A percentile compares a stretch with the other conserved stretches of the same genome.
Conservation (phyloP, 2,113 vertebrate genomes). For the Neofelis nebulosa region DNA sequence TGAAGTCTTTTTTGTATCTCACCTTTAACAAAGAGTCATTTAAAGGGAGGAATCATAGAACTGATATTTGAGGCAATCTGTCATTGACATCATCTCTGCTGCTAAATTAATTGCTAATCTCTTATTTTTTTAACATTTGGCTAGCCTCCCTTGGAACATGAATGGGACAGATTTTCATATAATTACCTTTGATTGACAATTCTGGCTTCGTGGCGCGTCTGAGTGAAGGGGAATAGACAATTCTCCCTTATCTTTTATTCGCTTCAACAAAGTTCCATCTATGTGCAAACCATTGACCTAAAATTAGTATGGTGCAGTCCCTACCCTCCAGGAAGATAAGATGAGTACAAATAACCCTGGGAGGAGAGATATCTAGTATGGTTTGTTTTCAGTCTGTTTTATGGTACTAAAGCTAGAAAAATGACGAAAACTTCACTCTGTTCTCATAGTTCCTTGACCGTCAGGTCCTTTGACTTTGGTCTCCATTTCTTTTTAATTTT, state of each 20-base stretch:
- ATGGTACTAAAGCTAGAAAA: not conserved
- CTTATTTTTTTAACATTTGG: conserved; percentile 62
- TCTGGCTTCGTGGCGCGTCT: conserved; percentile 2
- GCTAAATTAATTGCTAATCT: conserved; percentile 58
- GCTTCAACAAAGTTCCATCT: not conserved
- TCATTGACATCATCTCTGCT: not conserved
- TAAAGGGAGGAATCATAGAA: conserved; percentile 8
- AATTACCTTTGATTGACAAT: conserved; percentile 60
- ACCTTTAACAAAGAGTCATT: conserved; percentile 37
- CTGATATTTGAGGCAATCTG: conserved; percentile 26
- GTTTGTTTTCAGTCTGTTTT: conserved; percentile 17
- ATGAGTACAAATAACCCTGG: not conserved
- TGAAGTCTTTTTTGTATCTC: not conserved
- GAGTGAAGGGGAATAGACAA: conserved; percentile 41
- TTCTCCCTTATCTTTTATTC: conserved; percentile 41
- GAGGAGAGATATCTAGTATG: not conserved
- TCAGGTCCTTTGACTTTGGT: conserved; percentile 12
- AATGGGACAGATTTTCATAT: conserved; percentile 59
- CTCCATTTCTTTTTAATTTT: not conserved
- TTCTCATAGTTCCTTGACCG: conserved; percentile 14
- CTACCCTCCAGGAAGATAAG: not conserved
- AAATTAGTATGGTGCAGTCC: not conserved
- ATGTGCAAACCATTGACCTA: not conserved
- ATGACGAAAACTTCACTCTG: not conserved
- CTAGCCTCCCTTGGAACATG: conserved; percentile 49